Percentiles rank a stretch among this genome's conserved stretches.
Conservation (phyloP, 1,140 invertebrate genomes). For the Cylas formicarius region DNA sequence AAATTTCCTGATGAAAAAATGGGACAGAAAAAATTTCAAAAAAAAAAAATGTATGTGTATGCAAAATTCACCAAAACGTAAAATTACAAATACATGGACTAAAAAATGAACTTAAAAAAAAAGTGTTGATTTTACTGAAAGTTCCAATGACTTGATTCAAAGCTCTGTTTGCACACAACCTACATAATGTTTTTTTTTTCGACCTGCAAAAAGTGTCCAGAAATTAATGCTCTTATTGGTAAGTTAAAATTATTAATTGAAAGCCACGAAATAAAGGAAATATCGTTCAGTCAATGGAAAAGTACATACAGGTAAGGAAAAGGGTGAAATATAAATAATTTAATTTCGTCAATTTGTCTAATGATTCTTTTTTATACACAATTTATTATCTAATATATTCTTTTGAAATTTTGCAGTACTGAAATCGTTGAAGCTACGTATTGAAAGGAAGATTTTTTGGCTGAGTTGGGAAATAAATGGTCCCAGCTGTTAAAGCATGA, state of each 20-base stretch:
- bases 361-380: no score
- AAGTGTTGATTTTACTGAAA: constrained; percentile 5
- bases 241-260: constrained; percentile 5
- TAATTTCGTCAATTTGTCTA: no score
- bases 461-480: constrained; percentile 3
- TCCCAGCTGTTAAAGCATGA: constrained; percentile 1
- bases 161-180: constrained; percentile 6
- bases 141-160: constrained; percentile 7
- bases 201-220: constrained; percentile 1
- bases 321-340: constrained; percentile 3
- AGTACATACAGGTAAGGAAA: constrained; percentile 1
- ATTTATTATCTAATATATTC: constrained; percentile 3
- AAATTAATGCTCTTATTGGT: constrained; percentile 1
- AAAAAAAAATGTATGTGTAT: constrained; percentile 8
- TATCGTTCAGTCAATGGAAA: constrained; percentile 1
- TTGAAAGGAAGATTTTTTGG: constrained; percentile 5
- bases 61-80: constrained; percentile 9
- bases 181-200: constrained; percentile 7
- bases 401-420: constrained; percentile 2
- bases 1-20: constrained; percentile 7
- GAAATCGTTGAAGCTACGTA: constrained; percentile 6
- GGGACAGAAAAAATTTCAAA: neutral
- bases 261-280: neutral
- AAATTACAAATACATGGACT: constrained; percentile 4
- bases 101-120: constrained; percentile 4